Evolutionary conservation across 2,888 invertebrate species (phyloP).

Genomic region (Suillia variegata): DNA sequence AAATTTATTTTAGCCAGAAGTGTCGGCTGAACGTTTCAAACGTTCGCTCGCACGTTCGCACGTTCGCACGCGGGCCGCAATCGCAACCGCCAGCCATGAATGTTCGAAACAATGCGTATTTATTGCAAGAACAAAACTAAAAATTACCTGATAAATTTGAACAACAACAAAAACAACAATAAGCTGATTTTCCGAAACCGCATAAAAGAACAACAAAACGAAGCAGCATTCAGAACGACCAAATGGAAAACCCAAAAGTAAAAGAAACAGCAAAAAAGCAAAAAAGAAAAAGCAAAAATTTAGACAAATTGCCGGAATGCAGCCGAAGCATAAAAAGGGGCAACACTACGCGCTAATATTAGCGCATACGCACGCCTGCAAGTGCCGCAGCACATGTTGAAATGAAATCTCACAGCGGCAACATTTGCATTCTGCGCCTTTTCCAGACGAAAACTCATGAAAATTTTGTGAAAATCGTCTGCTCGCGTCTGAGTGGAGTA

Average conservation of each 20-base stretch:
- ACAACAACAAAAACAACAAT: neutral
- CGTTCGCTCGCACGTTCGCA: neutral
- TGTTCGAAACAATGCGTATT: neutral
- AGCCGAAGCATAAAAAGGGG: neutral
- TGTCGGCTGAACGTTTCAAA: no score
- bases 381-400: neutral
- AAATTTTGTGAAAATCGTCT: neutral
- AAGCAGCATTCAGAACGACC: neutral
- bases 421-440: neutral
- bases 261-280: no score
- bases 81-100: no score
- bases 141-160: neutral
- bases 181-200: no score
- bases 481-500: neutral
- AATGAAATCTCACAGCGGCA: neutral
- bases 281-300: no score
- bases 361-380: no score
- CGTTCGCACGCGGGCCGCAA: neutral
- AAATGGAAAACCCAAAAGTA: no score
- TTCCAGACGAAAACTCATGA: neutral
- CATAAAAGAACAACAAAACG: neutral
- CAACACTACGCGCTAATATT: neutral
- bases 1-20: no score
- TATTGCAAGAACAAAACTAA: neutral
- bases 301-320: neutral